Conservation (phyloP, 1,140 invertebrate species). For the Periplaneta americana region DNA sequence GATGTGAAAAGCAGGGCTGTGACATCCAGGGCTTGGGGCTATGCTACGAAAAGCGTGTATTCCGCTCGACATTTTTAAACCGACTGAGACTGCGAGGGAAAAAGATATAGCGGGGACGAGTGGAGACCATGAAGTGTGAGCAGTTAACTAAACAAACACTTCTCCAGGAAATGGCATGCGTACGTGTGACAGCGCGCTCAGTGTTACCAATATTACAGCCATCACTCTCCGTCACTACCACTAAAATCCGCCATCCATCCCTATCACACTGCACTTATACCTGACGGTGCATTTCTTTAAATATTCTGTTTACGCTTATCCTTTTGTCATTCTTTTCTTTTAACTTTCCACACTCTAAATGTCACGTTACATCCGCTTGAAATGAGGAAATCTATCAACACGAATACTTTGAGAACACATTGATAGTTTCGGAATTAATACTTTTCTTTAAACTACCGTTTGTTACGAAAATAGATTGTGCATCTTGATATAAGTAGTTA, state of each 20-base stretch:
- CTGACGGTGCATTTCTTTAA: neutral
- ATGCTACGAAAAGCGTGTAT: too few species aligned
- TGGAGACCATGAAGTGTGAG: too few species aligned
- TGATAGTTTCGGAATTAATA: neutral
- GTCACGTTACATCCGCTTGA: neutral
- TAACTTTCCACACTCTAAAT: neutral
- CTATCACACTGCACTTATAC: neutral
- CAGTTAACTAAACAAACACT: neutral
- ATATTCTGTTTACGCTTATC: neutral
- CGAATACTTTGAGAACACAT: too few species aligned
- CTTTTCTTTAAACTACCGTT: neutral
- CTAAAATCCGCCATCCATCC: neutral
- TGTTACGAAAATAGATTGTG: too few species aligned
- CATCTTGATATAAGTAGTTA: too few species aligned
- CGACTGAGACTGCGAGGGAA: too few species aligned
- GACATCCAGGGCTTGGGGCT: too few species aligned
- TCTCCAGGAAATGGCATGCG: neutral
- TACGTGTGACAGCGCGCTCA: neutral
- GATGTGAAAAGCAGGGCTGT: too few species aligned
- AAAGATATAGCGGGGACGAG: too few species aligned
- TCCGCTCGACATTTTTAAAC: too few species aligned
- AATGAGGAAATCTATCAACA: neutral
- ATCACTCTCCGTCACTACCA: neutral
- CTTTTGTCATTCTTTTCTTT: neutral
- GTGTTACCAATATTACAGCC: neutral